phyloP scores from a whole-genome alignment of 2,113 vertebrate species.

The Cynoglossus semilaevis region DNA sequence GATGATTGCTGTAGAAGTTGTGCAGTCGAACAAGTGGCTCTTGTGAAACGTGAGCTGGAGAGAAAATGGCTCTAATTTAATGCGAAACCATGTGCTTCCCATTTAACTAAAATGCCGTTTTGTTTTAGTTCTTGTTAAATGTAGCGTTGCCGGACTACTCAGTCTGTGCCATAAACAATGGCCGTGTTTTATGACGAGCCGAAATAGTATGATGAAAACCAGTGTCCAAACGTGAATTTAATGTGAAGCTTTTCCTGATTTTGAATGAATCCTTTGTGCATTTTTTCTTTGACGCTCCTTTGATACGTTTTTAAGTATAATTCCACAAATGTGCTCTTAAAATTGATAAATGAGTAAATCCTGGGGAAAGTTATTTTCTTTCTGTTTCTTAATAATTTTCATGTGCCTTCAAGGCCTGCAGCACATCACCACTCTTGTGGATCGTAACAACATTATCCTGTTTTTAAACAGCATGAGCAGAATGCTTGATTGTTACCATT shows the following conservation, averaged over 20 bases:
- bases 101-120: conserved; percentile 63
- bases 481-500: conserved; percentile 6
- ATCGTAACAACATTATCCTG: conserved; percentile 23
- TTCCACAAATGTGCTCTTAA: background rate
- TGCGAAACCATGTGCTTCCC: conserved; percentile 78
- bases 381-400: conserved; percentile 18
- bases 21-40: conserved; percentile 74
- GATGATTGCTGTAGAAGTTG: conserved; percentile 47
- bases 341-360: conserved; percentile 11
- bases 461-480: conserved; percentile 8
- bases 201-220: conserved; percentile 11
- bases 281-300: conserved; percentile 2
- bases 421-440: background rate
- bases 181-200: conserved; percentile 27
- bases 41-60: conserved; percentile 69
- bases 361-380: background rate
- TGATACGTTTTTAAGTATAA: background rate
- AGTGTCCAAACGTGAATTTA: conserved; percentile 13
- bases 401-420: conserved; percentile 28
- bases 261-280: conserved; percentile 17
- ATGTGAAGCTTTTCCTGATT: conserved; percentile 12
- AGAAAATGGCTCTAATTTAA: conserved; percentile 74
- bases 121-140: conserved; percentile 51
- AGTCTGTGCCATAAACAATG: conserved; percentile 36
- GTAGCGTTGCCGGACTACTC: conserved; percentile 39